Percentiles rank a stretch among this genome's conserved stretches.
These are phyloP conservation scores for Elgaria multicarinata DNA, from an alignment of 2,113 vertebrate species.

Conservation along the genomic window DNA sequence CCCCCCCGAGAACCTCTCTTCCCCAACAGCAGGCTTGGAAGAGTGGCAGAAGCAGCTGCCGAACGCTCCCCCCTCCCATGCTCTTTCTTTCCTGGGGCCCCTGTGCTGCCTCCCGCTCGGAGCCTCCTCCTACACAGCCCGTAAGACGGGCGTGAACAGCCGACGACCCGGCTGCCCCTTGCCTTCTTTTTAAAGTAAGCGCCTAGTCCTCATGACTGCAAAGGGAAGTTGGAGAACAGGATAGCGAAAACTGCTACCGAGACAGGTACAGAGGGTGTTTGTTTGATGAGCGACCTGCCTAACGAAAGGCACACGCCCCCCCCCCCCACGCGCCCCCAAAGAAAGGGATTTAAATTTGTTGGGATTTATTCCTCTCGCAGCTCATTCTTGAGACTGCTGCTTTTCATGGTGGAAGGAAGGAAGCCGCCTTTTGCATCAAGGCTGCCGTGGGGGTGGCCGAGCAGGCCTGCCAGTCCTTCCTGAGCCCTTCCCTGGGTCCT, in stretches of 20 bases:
- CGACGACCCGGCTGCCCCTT: not conserved
- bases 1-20: no score
- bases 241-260: no score
- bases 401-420: not conserved
- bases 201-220: not conserved
- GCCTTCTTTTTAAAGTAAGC: not conserved
- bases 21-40: no score
- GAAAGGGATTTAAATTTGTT: not conserved
- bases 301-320: no score
- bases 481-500: not conserved
- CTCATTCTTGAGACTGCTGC: accelerated
- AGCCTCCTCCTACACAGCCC: no score
- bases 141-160: accelerated
- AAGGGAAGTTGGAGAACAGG: not conserved
- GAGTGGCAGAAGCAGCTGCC: not conserved
- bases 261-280: no score
- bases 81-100: no score
- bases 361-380: not conserved
- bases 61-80: no score
- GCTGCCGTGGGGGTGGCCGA: not conserved
- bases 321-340: no score
- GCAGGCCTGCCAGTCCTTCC: not conserved
- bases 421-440: not conserved
- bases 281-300: no score
- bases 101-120: no score